A percentile compares a stretch with the other conserved stretches of the same genome.
These are phyloP conservation scores for Metalampra italica DNA, from an alignment of 2,888 invertebrate genomes.

Conservation along the genomic window DNA sequence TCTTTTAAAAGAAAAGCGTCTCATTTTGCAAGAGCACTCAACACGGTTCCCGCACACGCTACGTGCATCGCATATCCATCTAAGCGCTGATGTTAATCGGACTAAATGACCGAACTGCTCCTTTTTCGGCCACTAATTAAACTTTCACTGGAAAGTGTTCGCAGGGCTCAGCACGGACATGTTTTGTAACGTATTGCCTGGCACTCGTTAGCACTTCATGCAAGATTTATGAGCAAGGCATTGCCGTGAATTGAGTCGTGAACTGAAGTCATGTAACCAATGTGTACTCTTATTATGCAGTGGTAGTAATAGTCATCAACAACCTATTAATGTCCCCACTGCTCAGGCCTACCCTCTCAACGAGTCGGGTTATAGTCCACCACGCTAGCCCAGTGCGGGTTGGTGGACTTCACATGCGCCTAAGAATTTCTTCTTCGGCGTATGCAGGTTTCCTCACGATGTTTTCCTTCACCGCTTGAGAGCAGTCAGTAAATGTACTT, in stretches of 20 bases:
- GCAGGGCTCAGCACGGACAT: conserved; percentile 5
- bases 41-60: conserved; percentile 3
- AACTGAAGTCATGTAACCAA: neutral
- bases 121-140: conserved; percentile 40
- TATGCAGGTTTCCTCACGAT: no score
- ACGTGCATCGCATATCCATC: neutral
- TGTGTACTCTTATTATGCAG: no score
- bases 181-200: neutral
- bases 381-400: no score
- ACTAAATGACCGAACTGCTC: conserved; percentile 27
- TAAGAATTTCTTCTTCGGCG: no score
- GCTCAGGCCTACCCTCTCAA: no score
- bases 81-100: conserved; percentile 28
- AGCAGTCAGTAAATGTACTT: no score
- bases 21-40: conserved; percentile 2
- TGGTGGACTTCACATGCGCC: no score
- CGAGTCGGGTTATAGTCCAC: no score
- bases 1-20: neutral
- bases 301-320: no score
- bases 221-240: neutral
- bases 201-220: neutral
- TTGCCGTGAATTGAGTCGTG: neutral
- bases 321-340: no score
- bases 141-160: conserved; percentile 56
- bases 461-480: no score